Percentiles rank a stretch among this genome's conserved stretches.
phyloP scores from a whole-genome alignment of 2,888 invertebrate genomes.

The Sericinus montela region DNA sequence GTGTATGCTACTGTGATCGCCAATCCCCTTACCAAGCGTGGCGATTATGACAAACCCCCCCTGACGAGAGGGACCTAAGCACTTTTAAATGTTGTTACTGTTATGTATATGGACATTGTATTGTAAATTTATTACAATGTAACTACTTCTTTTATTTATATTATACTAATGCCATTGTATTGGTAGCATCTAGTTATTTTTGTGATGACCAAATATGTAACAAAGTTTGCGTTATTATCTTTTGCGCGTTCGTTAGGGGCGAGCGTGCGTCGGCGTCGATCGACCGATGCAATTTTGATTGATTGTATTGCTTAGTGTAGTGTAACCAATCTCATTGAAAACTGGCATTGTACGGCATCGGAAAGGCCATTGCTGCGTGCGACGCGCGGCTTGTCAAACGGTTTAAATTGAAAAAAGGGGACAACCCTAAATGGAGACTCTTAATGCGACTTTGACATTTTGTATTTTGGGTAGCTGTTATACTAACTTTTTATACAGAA shows the following conservation, averaged over 20 bases:
- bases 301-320: conserved; percentile 78
- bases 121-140: too few species aligned
- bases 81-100: too few species aligned
- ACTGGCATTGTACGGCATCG: conserved; percentile 65
- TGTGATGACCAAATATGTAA: conserved; percentile 4
- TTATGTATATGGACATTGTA: too few species aligned
- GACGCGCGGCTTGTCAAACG: conserved; percentile 72
- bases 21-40: too few species aligned
- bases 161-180: too few species aligned
- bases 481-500: conserved; percentile 38
- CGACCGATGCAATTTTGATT: conserved; percentile 76
- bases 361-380: conserved; percentile 68
- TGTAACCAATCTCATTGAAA: conserved; percentile 79
- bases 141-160: too few species aligned
- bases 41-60: too few species aligned
- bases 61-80: too few species aligned
- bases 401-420: conserved; percentile 76
- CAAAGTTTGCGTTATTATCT: conserved; percentile 22
- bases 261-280: conserved; percentile 58
- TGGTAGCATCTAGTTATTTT: too few species aligned
- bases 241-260: conserved; percentile 34
- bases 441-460: conserved; percentile 64
- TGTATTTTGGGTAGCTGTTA: conserved; percentile 62
- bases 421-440: conserved; percentile 61
- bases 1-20: too few species aligned